These are phyloP conservation scores for Antennarius maculatus DNA, from an alignment of 2,797 vertebrate species.

Conservation along the genomic window DNA sequence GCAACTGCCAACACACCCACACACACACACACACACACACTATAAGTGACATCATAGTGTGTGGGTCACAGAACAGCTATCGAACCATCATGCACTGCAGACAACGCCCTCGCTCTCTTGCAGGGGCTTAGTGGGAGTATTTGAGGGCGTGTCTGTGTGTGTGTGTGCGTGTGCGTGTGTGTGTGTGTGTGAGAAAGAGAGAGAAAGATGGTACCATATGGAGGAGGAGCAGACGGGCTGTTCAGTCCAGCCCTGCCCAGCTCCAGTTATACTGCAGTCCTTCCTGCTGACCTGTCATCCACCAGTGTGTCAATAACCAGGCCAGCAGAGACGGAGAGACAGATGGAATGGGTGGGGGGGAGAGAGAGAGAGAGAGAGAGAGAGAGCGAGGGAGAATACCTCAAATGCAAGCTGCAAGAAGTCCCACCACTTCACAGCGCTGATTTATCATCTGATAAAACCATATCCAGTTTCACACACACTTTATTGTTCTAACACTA, in stretches of 20 bases:
- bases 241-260: slow-evolving; percentile 59
- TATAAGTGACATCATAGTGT: slow-evolving; percentile 53
- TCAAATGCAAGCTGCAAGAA: slow-evolving; percentile 16
- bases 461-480: slow-evolving; percentile 5
- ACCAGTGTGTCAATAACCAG: slow-evolving; percentile 53
- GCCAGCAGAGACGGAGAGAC: slow-evolving; percentile 27
- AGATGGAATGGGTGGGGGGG: neutral
- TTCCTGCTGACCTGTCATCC: slow-evolving; percentile 74
- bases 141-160: slow-evolving; percentile 19
- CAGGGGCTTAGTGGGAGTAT: slow-evolving; percentile 36
- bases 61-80: slow-evolving; percentile 48
- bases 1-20: neutral
- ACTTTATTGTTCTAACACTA: neutral
- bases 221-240: slow-evolving; percentile 64
- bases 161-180: slow-evolving; percentile 26
- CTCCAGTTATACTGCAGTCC: slow-evolving; percentile 66
- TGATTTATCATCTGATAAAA: slow-evolving; percentile 22
- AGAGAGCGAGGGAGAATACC: slow-evolving; percentile 13
- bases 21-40: slow-evolving; percentile 10
- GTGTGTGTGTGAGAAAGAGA: slow-evolving; percentile 21
- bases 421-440: slow-evolving; percentile 26
- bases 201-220: slow-evolving; percentile 57
- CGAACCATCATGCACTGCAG: slow-evolving; percentile 44
- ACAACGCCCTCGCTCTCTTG: slow-evolving; percentile 64
- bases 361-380: slow-evolving; percentile 5